Conservation (phyloP, 2,888 invertebrate genomes). For the Heliconius hortense region DNA sequence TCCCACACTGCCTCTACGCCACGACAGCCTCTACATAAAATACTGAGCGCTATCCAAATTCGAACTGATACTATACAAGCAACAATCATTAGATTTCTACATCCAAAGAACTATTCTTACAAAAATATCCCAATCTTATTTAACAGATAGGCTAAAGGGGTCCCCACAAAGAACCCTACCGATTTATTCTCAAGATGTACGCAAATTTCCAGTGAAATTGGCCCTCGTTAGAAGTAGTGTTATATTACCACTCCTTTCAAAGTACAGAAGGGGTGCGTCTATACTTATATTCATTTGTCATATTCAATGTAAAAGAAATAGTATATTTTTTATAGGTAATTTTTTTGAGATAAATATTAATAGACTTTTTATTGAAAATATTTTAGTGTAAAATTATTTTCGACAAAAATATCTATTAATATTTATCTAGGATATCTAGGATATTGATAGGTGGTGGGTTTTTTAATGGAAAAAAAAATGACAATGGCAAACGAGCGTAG, state of each 20-base stretch:
- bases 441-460: too few species aligned
- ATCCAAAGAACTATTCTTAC: conserved; percentile 4
- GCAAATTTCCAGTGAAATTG: conserved; percentile 41
- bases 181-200: conserved; percentile 41
- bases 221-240: conserved; percentile 41
- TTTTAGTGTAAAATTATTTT: neutral
- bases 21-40: neutral
- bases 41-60: neutral
- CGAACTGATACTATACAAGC: neutral
- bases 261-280: conserved; percentile 33
- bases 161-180: conserved; percentile 38
- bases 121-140: conserved; percentile 9
- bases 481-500: too few species aligned
- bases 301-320: neutral
- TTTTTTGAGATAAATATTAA: neutral
- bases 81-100: neutral
- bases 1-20: too few species aligned
- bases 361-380: neutral
- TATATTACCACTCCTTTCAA: conserved; percentile 39
- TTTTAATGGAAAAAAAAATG: too few species aligned
- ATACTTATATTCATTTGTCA: conserved; percentile 25
- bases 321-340: neutral
- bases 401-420: too few species aligned
- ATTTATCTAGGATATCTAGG: too few species aligned
- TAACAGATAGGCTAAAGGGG: conserved; percentile 28